These are phyloP conservation scores for Torymus tubicola DNA, from an alignment of 2,888 invertebrate genomes.

Conservation along the genomic window DNA sequence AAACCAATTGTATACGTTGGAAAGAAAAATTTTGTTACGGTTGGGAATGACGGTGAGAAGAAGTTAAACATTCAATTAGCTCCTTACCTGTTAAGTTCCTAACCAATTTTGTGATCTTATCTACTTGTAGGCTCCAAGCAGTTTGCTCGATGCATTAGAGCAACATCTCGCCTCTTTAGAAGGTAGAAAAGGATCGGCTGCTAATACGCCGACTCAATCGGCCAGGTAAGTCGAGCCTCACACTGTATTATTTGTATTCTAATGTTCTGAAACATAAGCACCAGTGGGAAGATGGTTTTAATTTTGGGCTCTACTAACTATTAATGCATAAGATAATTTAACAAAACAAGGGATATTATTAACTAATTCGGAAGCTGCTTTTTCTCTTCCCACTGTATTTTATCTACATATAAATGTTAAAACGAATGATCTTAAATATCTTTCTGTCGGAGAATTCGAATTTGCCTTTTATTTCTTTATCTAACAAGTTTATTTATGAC, in stretches of 20 bases:
- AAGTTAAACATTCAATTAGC: not conserved
- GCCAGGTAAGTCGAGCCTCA: conserved; percentile 81
- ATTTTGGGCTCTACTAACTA: conserved; percentile 19
- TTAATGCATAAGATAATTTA: conserved; percentile 24
- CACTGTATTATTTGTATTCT: conserved; percentile 55
- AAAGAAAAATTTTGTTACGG: too few relatives aligned
- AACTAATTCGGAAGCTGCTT: conserved; percentile 25
- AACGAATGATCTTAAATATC: conserved; percentile 51
- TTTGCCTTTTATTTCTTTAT: conserved; percentile 37
- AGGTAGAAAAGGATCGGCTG: conserved; percentile 92
- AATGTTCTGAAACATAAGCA: conserved; percentile 34
- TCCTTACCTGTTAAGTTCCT: not conserved
- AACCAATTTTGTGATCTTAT: not conserved
- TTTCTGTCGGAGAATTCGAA: conserved; percentile 38
- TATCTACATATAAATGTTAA: conserved; percentile 50
- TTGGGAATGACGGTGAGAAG: too few relatives aligned
- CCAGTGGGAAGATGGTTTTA: conserved; percentile 52
- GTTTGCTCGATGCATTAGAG: conserved; percentile 96
- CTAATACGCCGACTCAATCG: conserved; percentile 91
- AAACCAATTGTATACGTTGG: too few relatives aligned
- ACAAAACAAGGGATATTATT: not conserved
- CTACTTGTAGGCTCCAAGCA: conserved; percentile 88
- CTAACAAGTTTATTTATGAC: conserved; percentile 48
- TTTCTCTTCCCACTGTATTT: conserved; percentile 55
- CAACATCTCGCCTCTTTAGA: conserved; percentile 96